Base-by-base conservation (phyloP, 1,140 invertebrate species). In the Eupeodes corollae region DNA sequence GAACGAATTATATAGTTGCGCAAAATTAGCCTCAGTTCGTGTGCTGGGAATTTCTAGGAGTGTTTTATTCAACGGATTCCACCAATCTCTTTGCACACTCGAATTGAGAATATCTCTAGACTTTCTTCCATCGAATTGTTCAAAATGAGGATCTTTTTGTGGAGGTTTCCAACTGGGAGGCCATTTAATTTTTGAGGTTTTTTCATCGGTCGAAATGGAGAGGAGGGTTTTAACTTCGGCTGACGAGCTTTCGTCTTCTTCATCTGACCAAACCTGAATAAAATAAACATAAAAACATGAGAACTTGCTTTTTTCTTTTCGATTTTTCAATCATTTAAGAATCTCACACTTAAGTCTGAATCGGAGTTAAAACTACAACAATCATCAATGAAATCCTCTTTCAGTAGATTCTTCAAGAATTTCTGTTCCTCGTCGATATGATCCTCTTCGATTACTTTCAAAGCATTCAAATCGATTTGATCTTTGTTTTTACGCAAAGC, bases 31-130 rank as follows among this genome's bases (percentile, higher is more conserved):
- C 12, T 51, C 26, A 1, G 35, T 49, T 14, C 39, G 30, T 2
- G 5, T 15, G 3, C 57, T 44, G 18, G 1, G 57, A 42, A 37
- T 61, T 39, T 0, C 18, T 31, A 2, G 38, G 34, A 32, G 9
- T 47, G 26, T 37, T 47, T 48, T 45, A 26, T 18, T 11, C 12
- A n/a, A 35, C 3, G 37, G 40, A 14, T 31, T 37, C 64, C 64
- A 67, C 56, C 58, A 61, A 14, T 52, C 21, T 3, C 49, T 34
- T 41, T 65, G 62, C 1, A 56, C 38, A 21, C 11, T 38, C 26
- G 35, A 19, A 15, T 46, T 6, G 5, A 49, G 13, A 32, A 41
- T 47, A 39, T 50, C 2, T n/a, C 50, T 42, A 1, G 32, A 6
- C 3, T 42, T 13, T 3, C 26, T 44, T 16, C 26, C 35, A 13